Conservation (phyloP, 2,888 invertebrate genomes). For the Tinea pellionella region DNA sequence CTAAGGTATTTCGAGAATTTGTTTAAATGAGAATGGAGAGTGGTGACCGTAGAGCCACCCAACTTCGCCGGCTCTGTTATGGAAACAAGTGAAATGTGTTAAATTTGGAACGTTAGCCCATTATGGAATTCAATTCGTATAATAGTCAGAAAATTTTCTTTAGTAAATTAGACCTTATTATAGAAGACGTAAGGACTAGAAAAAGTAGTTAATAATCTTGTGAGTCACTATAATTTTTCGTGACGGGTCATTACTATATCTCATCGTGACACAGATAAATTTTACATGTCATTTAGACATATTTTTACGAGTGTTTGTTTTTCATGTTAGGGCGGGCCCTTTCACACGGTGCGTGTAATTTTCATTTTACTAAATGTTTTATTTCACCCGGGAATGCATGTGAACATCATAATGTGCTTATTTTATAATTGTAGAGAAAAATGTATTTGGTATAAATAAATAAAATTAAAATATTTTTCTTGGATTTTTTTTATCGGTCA, state of each 20-base stretch:
- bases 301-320: slow-evolving; percentile 64
- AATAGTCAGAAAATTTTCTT: slow-evolving; percentile 41
- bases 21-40: slow-evolving; percentile 2
- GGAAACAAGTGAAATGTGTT: slow-evolving; percentile 61
- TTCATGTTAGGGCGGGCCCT: slow-evolving; percentile 43
- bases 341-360: slow-evolving; percentile 44
- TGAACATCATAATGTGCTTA: not conserved
- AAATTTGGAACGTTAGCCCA: slow-evolving; percentile 48
- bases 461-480: too few species aligned
- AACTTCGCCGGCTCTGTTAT: slow-evolving; percentile 39
- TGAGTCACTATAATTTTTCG: slow-evolving; percentile 51
- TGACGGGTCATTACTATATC: slow-evolving; percentile 66
- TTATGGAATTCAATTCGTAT: slow-evolving; percentile 62
- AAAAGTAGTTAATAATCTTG: not conserved
- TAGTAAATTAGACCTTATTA: slow-evolving; percentile 45
- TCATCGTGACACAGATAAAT: slow-evolving; percentile 68
- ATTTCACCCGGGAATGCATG: slow-evolving; percentile 23
- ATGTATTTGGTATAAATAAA: too few species aligned
- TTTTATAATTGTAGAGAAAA: not conserved
- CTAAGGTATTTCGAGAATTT: not conserved
- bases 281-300: slow-evolving; percentile 63
- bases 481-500: too few species aligned
- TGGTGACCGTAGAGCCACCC: slow-evolving; percentile 17
- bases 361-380: slow-evolving; percentile 34
- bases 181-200: slow-evolving; percentile 38